Percentiles rank a stretch among this genome's conserved stretches.
phyloP scores from a whole-genome alignment of 1,140 invertebrate species.

The Habropoda laboriosa region DNA sequence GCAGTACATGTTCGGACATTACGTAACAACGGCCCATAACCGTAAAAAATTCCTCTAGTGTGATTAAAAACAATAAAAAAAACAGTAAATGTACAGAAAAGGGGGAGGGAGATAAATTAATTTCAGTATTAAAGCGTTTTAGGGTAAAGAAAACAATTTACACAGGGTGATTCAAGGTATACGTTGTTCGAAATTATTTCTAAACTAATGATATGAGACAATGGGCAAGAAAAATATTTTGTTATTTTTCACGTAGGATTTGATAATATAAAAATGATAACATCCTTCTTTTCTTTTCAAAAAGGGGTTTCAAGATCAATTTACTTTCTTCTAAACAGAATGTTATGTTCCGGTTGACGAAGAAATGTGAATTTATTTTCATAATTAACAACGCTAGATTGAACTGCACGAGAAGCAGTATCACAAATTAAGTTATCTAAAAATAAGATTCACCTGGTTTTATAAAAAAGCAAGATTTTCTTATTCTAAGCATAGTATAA shows the following conservation, averaged over 20 bases:
- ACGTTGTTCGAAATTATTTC: not conserved
- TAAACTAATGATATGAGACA: not conserved
- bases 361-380: no score
- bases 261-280: no score
- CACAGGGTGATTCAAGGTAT: not conserved
- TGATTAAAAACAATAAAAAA: conserved; percentile 48
- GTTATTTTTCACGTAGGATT: not conserved
- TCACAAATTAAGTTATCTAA: no score
- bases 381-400: no score
- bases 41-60: conserved; percentile 46
- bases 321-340: no score
- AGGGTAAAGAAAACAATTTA: conserved; percentile 2
- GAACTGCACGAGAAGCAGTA: no score
- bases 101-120: conserved; percentile 16
- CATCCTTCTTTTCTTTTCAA: no score
- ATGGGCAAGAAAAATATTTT: not conserved
- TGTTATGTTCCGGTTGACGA: no score
- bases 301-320: no score
- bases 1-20: conserved; percentile 53
- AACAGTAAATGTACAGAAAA: conserved; percentile 38
- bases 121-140: conserved; percentile 47
- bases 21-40: conserved; percentile 53
- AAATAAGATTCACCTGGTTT: no score
- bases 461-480: no score
- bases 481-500: no score